Evolutionary conservation across 2,888 invertebrate species (phyloP).

Genomic region (Spodoptera exigua): DNA sequence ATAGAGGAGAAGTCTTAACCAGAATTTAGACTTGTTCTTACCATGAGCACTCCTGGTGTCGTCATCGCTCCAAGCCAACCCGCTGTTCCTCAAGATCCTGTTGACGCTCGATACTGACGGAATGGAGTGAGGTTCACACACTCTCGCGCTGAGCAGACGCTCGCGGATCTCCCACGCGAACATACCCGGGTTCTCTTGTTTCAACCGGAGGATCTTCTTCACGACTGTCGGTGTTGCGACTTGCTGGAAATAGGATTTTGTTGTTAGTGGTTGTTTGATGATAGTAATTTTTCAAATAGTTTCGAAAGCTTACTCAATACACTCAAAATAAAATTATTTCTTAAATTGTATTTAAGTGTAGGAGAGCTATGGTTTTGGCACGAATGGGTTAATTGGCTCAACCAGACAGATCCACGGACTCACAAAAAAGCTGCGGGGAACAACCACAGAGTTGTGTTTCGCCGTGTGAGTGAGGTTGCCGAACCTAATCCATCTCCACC

Average conservation of each 20-base stretch:
- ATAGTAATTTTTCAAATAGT: background rate
- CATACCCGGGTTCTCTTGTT: slow-evolving; percentile 98
- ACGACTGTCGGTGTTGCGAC: slow-evolving; percentile 98
- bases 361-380: too few species aligned
- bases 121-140: slow-evolving; percentile 96
- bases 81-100: slow-evolving; percentile 96
- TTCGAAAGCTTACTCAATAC: too few species aligned
- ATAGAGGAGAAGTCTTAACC: too few species aligned
- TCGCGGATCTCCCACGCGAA: slow-evolving; percentile 99
- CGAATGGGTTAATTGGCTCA: too few species aligned
- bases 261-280: slow-evolving; percentile 10
- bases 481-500: too few species aligned
- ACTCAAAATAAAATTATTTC: too few species aligned
- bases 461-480: too few species aligned
- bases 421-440: too few species aligned
- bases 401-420: too few species aligned
- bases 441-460: too few species aligned
- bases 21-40: slow-evolving; percentile 48
- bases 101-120: slow-evolving; percentile 98
- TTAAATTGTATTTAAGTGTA: too few species aligned
- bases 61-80: slow-evolving; percentile 92
- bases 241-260: slow-evolving; percentile 91
- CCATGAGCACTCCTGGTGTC: slow-evolving; percentile 83
- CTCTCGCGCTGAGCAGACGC: slow-evolving; percentile 95
- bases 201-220: slow-evolving; percentile 97